Evolutionary conservation across 2,888 invertebrate species (phyloP), one percentile per base, ranked within the genome.

Genomic region (Pristionchus maxplancki): DNA sequence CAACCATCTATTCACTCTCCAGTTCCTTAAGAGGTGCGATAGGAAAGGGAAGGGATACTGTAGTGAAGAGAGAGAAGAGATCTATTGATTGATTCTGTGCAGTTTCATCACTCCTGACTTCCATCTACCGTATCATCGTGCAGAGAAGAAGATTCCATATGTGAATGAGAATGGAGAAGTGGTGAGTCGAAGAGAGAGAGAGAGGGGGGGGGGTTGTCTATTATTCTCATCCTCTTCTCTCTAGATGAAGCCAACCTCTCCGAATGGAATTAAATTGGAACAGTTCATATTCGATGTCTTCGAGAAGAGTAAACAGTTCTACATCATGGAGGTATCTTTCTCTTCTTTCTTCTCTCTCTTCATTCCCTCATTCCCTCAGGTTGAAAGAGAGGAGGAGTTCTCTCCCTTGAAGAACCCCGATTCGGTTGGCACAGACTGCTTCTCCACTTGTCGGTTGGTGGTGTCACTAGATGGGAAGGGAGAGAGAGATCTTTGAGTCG

Each of bases 261-360:
- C 97, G 0, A 99, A 99, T 93, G 99, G 99, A 17, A 97, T 99
- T 91, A 99, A 99, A 96, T 97, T 99, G 95, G 99, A 99, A 95
- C 99, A 99, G 95, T 99, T 99, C 95, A 97, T 99, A 17, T 99
- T 99, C 95, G 99, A 99, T 95, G 98, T 99, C 0, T 99, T 99
- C 95, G 97, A 97, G 94, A 98, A 97, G 95, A 96, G 98, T 0
- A 96, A 97, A 96, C 97, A 97, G 93, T 97, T 99, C 94, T 97
- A 97, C 20, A 97, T 97, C 11, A 97, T 98, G 96, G 91, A 93
- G 89, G 87, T 87, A 74, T 34, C 24, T 4, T 28, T 48, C 3
- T 28, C 9, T 58, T 17, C 53, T 24, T 6, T n/a, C 34, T 9
- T n/a, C 50, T 37, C 24, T 40, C 48, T 28, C 48, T 37, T 28